Percentiles rank a stretch among this genome's conserved stretches.
Conservation (phyloP, 2,113 vertebrate species). For the Lepidiolamprologus cunningtoni region DNA sequence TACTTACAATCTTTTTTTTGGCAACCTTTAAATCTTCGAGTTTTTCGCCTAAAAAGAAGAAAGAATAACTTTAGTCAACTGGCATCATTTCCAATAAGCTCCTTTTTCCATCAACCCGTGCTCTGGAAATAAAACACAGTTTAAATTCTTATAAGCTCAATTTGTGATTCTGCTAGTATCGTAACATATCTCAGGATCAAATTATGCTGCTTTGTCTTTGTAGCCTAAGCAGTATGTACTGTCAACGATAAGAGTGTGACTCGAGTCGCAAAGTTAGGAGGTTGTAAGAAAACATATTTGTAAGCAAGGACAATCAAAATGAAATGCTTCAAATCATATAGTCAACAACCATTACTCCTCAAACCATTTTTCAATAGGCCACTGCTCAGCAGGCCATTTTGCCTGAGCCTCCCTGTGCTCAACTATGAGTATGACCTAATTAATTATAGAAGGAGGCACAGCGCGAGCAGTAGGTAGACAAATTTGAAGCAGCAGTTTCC, state of each 20-base stretch:
- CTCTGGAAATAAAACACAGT: neutral
- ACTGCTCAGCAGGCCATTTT: neutral
- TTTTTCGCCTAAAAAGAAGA: constrained; percentile 78
- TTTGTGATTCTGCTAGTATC: neutral
- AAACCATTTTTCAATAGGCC: neutral
- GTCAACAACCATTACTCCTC: neutral
- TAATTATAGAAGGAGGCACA: neutral
- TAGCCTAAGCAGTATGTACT: neutral
- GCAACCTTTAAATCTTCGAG: constrained; percentile 87
- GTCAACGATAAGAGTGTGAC: neutral
- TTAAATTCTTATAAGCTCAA: neutral
- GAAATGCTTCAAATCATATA: rapidly evolving
- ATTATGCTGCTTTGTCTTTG: neutral
- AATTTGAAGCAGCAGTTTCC: neutral
- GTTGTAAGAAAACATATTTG: neutral
- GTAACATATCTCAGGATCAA: neutral
- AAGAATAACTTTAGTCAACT: neutral
- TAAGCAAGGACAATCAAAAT: neutral
- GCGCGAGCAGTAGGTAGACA: neutral
- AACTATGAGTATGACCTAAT: neutral
- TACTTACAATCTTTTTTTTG: constrained; percentile 96
- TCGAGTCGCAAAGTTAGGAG: neutral
- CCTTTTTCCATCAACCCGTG: neutral
- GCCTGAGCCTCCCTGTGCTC: neutral
- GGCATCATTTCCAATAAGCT: neutral